phyloP scores from a whole-genome alignment of 2,113 vertebrate genomes.

The Ellobius talpinus region DNA sequence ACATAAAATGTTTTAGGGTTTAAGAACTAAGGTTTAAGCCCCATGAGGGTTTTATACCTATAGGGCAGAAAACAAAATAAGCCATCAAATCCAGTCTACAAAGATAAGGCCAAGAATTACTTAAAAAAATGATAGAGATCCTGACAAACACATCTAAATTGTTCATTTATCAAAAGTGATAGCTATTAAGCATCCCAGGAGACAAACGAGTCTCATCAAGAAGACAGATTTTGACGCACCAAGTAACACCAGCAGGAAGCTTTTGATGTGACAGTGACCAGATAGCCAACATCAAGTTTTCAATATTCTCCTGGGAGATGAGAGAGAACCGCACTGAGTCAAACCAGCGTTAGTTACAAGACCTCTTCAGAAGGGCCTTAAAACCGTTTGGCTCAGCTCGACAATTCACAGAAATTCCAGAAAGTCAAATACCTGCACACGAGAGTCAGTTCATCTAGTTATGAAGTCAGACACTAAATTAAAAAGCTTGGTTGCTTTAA shows the following conservation, averaged over 20 bases:
- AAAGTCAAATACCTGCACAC: neutral
- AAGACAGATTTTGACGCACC: neutral
- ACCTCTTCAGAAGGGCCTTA: neutral
- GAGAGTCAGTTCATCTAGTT: neutral
- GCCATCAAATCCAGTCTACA: neutral
- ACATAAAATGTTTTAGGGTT: neutral
- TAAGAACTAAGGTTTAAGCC: neutral
- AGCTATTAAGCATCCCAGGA: neutral
- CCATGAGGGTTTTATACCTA: neutral
- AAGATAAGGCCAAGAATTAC: neutral
- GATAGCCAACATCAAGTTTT: neutral
- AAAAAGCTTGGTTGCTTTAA: constrained; percentile 22
- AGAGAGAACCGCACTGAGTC: neutral
- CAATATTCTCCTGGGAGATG: neutral
- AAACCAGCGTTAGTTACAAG: neutral
- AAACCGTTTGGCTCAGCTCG: neutral
- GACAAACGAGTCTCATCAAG: neutral
- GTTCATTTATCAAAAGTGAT: neutral
- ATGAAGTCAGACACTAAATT: constrained; percentile 15
- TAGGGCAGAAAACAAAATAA: neutral
- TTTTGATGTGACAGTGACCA: neutral
- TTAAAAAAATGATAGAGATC: neutral
- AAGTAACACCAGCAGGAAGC: neutral
- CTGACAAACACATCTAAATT: neutral
- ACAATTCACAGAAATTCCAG: neutral